Conservation (phyloP, 1,140 invertebrate species). For the Bombus haemorrhoidalis region DNA sequence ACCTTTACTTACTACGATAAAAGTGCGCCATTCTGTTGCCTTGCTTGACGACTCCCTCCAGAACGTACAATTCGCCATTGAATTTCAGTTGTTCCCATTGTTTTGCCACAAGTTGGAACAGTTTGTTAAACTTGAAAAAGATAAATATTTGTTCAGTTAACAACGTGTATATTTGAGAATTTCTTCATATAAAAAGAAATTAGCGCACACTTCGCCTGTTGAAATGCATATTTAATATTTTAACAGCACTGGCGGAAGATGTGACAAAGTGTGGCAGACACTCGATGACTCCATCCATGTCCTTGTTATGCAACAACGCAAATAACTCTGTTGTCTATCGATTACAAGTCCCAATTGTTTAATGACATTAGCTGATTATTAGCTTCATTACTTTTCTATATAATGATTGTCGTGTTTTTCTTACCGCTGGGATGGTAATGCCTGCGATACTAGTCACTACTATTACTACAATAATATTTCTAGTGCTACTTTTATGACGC, state of each 20-base stretch:
- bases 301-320: neutral
- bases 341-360: neutral
- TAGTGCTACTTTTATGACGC: neutral
- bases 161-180: neutral
- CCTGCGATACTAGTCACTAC: neutral
- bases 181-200: neutral
- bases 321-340: neutral
- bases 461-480: neutral
- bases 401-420: neutral
- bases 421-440: neutral
- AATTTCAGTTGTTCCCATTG: neutral
- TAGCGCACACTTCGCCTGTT: neutral
- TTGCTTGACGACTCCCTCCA: neutral
- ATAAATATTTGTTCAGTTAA: no score
- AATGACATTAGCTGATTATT: neutral
- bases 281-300: constrained; percentile 2
- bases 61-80: neutral
- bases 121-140: constrained; percentile 4
- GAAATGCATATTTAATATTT: neutral
- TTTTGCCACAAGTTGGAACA: neutral
- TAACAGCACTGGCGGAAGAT: neutral
- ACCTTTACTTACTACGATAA: constrained; percentile 1
- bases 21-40: neutral
- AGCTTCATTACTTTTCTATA: neutral
- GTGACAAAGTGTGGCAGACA: neutral